Percentiles rank a stretch among this genome's conserved stretches.
phyloP scores from a whole-genome alignment of 2,797 vertebrate species.

The Enteromius radiatus region DNA sequence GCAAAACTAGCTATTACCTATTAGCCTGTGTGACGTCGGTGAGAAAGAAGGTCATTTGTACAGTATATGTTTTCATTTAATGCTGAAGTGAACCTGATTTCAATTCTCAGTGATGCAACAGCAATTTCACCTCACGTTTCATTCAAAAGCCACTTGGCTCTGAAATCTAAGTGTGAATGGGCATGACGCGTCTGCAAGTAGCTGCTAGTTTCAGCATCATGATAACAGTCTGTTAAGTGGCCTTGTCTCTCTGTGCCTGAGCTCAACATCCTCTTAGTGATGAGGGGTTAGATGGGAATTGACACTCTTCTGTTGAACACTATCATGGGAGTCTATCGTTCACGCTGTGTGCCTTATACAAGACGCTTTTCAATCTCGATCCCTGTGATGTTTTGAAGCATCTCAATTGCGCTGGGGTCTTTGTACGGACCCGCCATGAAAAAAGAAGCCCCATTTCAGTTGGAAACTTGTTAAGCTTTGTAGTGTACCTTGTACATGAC shows the following conservation, averaged over 20 bases:
- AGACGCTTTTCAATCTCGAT: slow-evolving; percentile 16
- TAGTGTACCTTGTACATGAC: slow-evolving; percentile 20
- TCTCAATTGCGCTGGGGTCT: slow-evolving; percentile 33
- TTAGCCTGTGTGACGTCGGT: too few relatives aligned
- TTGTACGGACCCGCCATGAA: slow-evolving; percentile 30
- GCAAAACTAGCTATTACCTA: neutral
- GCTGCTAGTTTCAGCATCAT: slow-evolving; percentile 25
- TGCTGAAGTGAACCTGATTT: neutral
- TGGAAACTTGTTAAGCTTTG: slow-evolving; percentile 27
- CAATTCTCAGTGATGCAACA: neutral
- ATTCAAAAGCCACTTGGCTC: slow-evolving; percentile 11
- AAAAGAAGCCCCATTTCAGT: slow-evolving; percentile 17
- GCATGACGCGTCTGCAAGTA: slow-evolving; percentile 4
- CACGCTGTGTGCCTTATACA: slow-evolving; percentile 22
- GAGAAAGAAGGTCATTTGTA: neutral
- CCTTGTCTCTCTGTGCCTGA: slow-evolving; percentile 7
- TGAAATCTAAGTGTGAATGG: neutral
- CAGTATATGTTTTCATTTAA: neutral
- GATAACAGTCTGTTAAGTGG: slow-evolving; percentile 37
- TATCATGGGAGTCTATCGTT: slow-evolving; percentile 33
- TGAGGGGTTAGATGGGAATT: slow-evolving; percentile 27
- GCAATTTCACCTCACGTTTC: neutral
- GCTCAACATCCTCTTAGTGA: slow-evolving; percentile 37
- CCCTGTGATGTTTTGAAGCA: slow-evolving; percentile 40
- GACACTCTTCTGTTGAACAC: slow-evolving; percentile 36